phyloP scores from a whole-genome alignment of 2,797 vertebrate species.

The Spheniscus humboldti region DNA sequence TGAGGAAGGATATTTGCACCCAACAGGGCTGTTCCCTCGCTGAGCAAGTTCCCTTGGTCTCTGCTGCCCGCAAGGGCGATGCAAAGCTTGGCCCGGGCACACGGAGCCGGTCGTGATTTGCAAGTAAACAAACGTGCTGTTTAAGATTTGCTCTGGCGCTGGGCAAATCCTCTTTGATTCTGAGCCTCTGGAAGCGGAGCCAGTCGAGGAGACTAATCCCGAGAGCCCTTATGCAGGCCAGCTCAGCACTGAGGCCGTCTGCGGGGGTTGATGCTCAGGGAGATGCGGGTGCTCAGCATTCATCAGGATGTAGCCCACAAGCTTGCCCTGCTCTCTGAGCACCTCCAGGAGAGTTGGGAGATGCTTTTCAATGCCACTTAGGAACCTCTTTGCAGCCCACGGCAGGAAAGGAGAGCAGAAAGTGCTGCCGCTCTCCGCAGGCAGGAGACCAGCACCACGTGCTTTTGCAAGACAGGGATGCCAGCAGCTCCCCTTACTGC shows the following conservation, averaged over 20 bases:
- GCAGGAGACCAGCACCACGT: background rate
- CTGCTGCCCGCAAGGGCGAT: background rate
- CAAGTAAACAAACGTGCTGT: background rate
- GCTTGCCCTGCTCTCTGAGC: background rate
- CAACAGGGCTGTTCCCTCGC: accelerated
- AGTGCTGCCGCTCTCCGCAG: background rate
- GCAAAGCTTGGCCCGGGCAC: background rate
- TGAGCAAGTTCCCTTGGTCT: background rate
- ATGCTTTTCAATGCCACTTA: background rate
- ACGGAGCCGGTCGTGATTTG: accelerated
- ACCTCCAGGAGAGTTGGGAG: background rate
- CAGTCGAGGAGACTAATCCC: background rate
- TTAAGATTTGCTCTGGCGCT: background rate
- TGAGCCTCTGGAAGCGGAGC: background rate
- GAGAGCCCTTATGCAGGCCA: background rate
- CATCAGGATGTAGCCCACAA: background rate
- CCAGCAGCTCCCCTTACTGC: background rate
- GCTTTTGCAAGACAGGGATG: background rate
- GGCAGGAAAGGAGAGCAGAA: background rate
- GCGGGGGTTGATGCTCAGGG: background rate
- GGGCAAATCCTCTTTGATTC: conserved; percentile 12
- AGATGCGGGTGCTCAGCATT: background rate
- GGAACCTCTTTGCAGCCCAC: background rate
- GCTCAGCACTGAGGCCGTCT: background rate
- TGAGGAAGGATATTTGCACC: background rate